phyloP scores from a whole-genome alignment of 2,888 invertebrate species.

The Leptopilina myrica region DNA sequence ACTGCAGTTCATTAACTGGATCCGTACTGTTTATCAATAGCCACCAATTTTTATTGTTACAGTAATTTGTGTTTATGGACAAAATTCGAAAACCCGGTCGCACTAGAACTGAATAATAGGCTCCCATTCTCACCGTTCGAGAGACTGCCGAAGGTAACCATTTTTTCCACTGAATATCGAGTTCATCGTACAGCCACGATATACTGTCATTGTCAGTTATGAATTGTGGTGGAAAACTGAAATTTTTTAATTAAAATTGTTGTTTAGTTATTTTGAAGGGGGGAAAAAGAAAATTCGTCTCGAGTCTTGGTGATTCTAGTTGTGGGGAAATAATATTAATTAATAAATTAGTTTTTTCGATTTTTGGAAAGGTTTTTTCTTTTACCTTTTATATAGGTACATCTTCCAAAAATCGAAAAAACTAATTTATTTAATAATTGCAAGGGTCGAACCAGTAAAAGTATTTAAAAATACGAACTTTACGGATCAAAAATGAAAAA shows the following conservation, averaged over 20 bases:
- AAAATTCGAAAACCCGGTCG: constrained; percentile 93
- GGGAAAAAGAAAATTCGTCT: too few species aligned
- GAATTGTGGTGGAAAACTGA: constrained; percentile 92
- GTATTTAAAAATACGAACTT: too few species aligned
- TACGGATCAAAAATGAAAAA: too few species aligned
- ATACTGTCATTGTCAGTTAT: constrained; percentile 90
- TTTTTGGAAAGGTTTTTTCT: too few species aligned
- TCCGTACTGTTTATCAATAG: constrained; percentile 95
- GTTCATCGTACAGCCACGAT: constrained; percentile 93
- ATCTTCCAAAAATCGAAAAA: too few species aligned
- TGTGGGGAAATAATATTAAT: too few species aligned
- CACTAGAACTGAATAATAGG: constrained; percentile 94
- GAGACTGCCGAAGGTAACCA: constrained; percentile 94
- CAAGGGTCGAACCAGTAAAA: too few species aligned
- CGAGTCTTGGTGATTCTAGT: too few species aligned
- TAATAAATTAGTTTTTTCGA: too few species aligned
- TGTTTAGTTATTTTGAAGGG: background rate
- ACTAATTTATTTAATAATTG: too few species aligned
- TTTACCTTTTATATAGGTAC: too few species aligned
- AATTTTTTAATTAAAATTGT: constrained; percentile 63
- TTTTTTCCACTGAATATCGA: constrained; percentile 92
- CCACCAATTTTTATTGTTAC: constrained; percentile 98
- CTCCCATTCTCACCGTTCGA: constrained; percentile 90
- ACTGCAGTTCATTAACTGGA: constrained; percentile 95
- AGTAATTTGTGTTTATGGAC: constrained; percentile 97